These are phyloP conservation scores for Neopelma chrysocephalum DNA, from an alignment of 2,797 vertebrate species.

Conservation along the genomic window DNA sequence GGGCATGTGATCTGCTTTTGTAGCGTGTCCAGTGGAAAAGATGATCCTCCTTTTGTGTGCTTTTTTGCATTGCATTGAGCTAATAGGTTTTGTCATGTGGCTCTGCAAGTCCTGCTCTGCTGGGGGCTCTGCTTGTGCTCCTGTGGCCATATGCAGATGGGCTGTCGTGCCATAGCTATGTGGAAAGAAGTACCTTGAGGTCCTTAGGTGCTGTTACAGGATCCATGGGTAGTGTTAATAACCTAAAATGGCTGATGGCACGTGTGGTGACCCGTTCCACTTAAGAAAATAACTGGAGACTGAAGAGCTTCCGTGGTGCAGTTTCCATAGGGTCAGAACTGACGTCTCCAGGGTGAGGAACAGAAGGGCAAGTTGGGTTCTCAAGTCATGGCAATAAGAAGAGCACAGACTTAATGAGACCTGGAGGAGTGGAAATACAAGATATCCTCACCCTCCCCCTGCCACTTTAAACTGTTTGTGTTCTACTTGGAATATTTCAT, in stretches of 20 bases:
- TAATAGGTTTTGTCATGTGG: neutral
- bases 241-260: neutral
- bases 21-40: neutral
- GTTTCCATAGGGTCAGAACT: neutral
- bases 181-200: neutral
- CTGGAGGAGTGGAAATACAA: neutral
- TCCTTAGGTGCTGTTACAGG: neutral
- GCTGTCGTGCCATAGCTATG: neutral
- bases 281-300: neutral
- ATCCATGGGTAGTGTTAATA: fast-evolving
- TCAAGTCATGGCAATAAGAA: neutral
- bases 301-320: neutral
- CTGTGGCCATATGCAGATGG: neutral
- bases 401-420: neutral
- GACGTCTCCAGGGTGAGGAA: neutral
- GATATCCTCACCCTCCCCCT: fast-evolving
- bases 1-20: neutral
- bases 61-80: neutral
- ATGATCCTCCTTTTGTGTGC: neutral
- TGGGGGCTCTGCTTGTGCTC: neutral
- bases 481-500: neutral
- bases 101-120: neutral
- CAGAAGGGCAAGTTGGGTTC: neutral
- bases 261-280: neutral
- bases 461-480: neutral